A percentile compares a stretch with the other conserved stretches of the same genome.
Conservation (phyloP, 2,113 vertebrate genomes). For the Tor tambroides region DNA sequence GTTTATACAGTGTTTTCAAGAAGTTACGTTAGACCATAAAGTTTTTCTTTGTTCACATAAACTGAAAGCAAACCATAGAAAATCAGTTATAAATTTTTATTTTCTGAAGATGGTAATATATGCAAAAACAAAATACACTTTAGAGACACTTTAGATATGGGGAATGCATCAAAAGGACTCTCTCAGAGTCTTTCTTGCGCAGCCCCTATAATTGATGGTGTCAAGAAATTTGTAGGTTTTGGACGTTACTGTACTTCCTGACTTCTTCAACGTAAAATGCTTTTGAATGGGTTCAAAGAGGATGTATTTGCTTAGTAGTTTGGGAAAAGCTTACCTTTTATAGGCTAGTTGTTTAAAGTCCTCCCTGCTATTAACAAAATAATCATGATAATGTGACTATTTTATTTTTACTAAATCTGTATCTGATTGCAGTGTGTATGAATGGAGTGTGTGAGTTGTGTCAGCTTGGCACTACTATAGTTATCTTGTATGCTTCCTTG, state of each 20-base stretch:
- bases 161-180: constrained; percentile 15
- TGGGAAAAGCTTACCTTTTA: neutral
- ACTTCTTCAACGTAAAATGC: neutral
- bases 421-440: neutral
- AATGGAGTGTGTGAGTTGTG: neutral
- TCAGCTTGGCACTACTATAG: constrained; percentile 51
- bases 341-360: neutral
- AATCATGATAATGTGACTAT: neutral
- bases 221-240: constrained; percentile 4
- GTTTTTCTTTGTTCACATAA: constrained; percentile 10
- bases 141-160: neutral
- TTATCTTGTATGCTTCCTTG: constrained; percentile 44
- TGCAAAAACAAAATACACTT: neutral
- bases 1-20: constrained; percentile 42
- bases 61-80: neutral
- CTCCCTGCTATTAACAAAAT: neutral
- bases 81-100: neutral
- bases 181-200: neutral
- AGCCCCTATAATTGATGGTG: constrained; percentile 36
- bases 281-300: constrained; percentile 32
- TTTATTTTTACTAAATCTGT: neutral
- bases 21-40: constrained; percentile 7
- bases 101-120: neutral
- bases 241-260: neutral
- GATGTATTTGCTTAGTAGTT: neutral